phyloP scores from a whole-genome alignment of 2,888 invertebrate species.

The Volucella inanis region DNA sequence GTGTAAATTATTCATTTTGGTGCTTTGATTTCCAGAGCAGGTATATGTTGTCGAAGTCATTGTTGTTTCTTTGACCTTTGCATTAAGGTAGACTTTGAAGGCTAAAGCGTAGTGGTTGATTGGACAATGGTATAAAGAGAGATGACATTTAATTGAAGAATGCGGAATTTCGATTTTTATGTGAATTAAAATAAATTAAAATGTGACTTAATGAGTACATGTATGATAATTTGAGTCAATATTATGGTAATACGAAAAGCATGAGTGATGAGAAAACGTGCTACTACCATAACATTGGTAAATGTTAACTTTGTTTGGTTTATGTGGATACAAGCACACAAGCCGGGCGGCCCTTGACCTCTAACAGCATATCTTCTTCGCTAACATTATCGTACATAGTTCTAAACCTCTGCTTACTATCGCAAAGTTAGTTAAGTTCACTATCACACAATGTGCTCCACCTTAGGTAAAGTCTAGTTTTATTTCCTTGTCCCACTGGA shows the following conservation, averaged over 20 bases:
- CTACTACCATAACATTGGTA: not conserved
- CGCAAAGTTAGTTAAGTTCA: too few relatives aligned
- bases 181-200: conserved; percentile 22
- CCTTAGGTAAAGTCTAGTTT: too few relatives aligned
- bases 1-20: conserved; percentile 26
- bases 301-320: too few relatives aligned
- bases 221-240: conserved; percentile 34
- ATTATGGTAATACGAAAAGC: not conserved
- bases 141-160: conserved; percentile 40
- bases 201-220: conserved; percentile 12
- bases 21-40: conserved; percentile 36
- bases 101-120: conserved; percentile 17
- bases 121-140: conserved; percentile 1
- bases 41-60: not conserved
- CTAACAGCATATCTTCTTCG: too few relatives aligned
- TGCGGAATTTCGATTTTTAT: conserved; percentile 52
- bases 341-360: too few relatives aligned
- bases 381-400: too few relatives aligned
- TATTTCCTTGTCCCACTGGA: too few relatives aligned
- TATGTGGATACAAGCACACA: too few relatives aligned
- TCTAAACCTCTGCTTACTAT: too few relatives aligned
- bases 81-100: conserved; percentile 27
- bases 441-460: too few relatives aligned
- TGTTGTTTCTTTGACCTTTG: conserved; percentile 46
- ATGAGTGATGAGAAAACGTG: not conserved